phyloP scores from a whole-genome alignment of 2,888 invertebrate genomes.

The Megaustenia siamemsis region DNA sequence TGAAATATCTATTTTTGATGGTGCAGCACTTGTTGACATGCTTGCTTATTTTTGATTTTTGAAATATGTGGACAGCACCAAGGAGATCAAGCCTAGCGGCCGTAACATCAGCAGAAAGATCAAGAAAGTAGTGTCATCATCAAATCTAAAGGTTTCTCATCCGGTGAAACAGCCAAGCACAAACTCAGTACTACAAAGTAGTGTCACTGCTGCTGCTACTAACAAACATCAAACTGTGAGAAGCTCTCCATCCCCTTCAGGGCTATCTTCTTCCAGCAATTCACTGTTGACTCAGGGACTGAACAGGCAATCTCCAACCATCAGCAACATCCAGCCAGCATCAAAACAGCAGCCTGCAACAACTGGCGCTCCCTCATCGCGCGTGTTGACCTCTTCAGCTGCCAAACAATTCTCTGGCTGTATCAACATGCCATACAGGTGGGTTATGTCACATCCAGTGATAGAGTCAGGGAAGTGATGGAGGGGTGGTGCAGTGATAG shows the following conservation, averaged over 20 bases:
- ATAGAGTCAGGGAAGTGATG: constrained; percentile 95
- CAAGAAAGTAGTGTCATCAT: constrained; percentile 68
- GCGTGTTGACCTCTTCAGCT: constrained; percentile 44
- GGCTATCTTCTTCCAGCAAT: constrained; percentile 3
- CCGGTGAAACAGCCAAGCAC: constrained; percentile 39
- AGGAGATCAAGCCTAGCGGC: constrained; percentile 94
- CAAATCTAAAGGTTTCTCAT: constrained; percentile 46
- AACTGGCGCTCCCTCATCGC: background rate
- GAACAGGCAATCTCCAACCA: constrained; percentile 35
- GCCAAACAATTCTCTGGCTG: constrained; percentile 51
- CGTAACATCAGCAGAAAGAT: constrained; percentile 86
- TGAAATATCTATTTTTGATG: no score
- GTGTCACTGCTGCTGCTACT: background rate
- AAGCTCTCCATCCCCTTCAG: constrained; percentile 15
- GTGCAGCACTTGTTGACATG: no score
- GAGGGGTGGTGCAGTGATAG: no score
- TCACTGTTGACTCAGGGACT: constrained; percentile 25
- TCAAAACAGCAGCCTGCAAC: background rate
- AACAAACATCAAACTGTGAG: background rate
- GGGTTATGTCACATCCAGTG: constrained; percentile 83
- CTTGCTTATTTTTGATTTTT: background rate
- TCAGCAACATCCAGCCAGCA: constrained; percentile 14
- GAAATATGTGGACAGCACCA: constrained; percentile 85
- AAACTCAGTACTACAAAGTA: background rate
- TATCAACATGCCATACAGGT: constrained; percentile 58